Base-by-base conservation (phyloP, 2,888 invertebrate genomes). In the Lissocephala sabroskyi region DNA sequence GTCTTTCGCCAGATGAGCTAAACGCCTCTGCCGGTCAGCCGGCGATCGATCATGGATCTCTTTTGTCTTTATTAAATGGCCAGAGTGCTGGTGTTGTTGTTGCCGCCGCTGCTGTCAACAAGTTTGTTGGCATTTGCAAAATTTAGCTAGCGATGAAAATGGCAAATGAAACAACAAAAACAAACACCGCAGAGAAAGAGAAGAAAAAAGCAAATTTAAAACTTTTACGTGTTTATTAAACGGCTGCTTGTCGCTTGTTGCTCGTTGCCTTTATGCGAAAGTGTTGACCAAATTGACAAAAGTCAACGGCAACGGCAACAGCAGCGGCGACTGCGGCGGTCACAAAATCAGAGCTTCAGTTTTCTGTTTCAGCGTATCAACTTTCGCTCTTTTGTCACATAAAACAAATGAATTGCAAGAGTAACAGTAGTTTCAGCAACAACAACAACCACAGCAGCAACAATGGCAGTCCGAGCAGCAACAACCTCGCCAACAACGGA, bases 231-330 rank as follows among this genome's bases (percentile, higher is more conserved):
- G 13, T 9, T 13, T 58, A 45, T 28, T 49, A 45, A 59, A 59
- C 41, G 10, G 13, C 7, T 23, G 23, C 23, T 23, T 23, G 23
- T 23, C 7, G 23, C 7, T 23, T 23, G 23, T 23, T 23, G 23
- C 7, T n/a, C 44, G 49, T 42, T 23, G 51, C 13, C 44, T 36
- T 56, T 45, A 60, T 63, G 65, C 68, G 68, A 67, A 62, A 61
- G 65, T 49, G 48, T 45, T 65, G 62, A 56, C 67, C 70, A 65
- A 68, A 62, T 39, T 57, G 44, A 53, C 46, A 43, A 43, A 39
- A 42, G 28, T 23, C 10, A 40, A 28, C 41, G 19, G 14, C 11
- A 33, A 33, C 18, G 32, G 17, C 32, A 5, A 40, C 28, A n/a
- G 13, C 28, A 2, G 3, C 40, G 16, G 7, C 40, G 28, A 26